Base-by-base conservation (phyloP, 2,113 vertebrate genomes). In the Puntigrus tetrazona region DNA sequence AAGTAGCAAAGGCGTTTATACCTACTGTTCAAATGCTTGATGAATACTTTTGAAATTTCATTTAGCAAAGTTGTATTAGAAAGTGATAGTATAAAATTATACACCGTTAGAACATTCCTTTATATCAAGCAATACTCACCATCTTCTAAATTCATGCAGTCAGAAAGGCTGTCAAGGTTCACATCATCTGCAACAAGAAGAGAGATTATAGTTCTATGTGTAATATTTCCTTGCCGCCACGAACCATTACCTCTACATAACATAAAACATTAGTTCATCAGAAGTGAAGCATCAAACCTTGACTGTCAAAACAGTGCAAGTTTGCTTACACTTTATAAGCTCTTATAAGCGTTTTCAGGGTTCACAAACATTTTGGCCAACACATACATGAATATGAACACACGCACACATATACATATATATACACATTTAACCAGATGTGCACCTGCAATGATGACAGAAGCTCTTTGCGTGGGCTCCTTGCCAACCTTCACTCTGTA, bases 101-200 rank as follows among this genome's bases (percentile, higher is more conserved):
- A 52, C 50, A 7, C 7, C 1, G 47, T 50, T 50, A 50, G 1
- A 50, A 50, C 20, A 57, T 9, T 57, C 22, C 20, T 9, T 57
- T 57, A 57, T 57, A 9, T 38, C 31, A 36, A 45, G 52, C 20
- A 57, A n/a, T n/a, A 93, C 95, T 87, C 92, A 99, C 97, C 93
- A 52, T 98, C 97, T 13, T 99, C 98, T 81, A 94, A 94, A 67
- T 95, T 95, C 75, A 96, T 93, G 63, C 96, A 97, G 89, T 98
- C 97, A 0, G 97, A 99, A 52, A 98, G 92, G 74, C 97, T 98
- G 89, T 96, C 97, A 89, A 96, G 96, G 57, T 98, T 96, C 50
- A 94, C 90, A 47, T 99, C 97, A 92, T 99, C 98, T 99, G 90
- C 52, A 86, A 89, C 90, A 0, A 85, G 89, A 88, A 94, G 7